phyloP scores from a whole-genome alignment of 1,140 invertebrate species.

The Papilio xuthus region DNA sequence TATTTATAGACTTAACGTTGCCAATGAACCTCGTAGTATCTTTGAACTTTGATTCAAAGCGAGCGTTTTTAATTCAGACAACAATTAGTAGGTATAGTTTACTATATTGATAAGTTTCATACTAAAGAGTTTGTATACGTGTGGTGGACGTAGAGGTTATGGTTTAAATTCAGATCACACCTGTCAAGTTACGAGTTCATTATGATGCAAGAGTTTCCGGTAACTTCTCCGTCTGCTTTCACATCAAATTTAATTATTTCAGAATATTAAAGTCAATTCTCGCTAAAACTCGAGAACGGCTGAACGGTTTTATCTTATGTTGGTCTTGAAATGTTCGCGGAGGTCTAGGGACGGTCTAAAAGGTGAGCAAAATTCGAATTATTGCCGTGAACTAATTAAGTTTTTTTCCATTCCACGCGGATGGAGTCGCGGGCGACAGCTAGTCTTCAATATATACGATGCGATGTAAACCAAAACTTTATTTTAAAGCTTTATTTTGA shows the following conservation, averaged over 20 bases:
- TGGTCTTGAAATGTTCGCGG: no score
- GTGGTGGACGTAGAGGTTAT: not conserved
- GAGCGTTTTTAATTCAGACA: not conserved
- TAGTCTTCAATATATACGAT: not conserved
- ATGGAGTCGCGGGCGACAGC: no score
- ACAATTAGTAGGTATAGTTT: not conserved
- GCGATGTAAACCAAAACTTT: not conserved
- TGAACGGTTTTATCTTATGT: no score
- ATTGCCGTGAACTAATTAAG: no score
- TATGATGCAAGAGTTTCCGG: conserved; percentile 13
- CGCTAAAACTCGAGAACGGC: no score
- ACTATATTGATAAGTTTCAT: not conserved
- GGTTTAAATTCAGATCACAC: not conserved
- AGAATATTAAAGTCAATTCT: not conserved
- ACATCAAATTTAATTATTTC: not conserved
- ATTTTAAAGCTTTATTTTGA: not conserved
- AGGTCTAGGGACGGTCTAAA: no score
- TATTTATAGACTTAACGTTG: conserved; percentile 25
- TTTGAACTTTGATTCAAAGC: conserved; percentile 5
- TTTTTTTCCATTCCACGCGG: no score
- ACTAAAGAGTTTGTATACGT: not conserved
- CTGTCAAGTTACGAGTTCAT: not conserved
- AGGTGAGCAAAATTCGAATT: no score
- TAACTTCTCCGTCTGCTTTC: not conserved
- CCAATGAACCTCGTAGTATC: conserved; percentile 9